Conservation (phyloP, 2,113 vertebrate species). For the Pseudopipra pipra region DNA sequence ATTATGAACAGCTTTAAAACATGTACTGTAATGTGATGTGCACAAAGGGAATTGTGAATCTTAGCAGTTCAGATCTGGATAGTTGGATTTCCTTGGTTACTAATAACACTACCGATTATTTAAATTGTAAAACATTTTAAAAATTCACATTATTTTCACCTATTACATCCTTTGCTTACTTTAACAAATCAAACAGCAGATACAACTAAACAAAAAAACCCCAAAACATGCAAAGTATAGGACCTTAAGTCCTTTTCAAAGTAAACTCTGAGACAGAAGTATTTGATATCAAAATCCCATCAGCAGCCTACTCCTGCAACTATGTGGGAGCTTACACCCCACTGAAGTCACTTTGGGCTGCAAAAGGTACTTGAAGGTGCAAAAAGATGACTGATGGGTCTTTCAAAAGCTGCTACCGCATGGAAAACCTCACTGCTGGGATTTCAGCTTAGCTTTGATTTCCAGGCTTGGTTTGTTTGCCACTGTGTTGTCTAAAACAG, state of each 20-base stretch:
- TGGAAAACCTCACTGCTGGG: neutral
- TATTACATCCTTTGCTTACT: neutral
- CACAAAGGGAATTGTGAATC: slow-evolving; percentile 1
- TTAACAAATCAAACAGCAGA: neutral
- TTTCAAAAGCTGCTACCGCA: neutral
- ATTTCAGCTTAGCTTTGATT: neutral
- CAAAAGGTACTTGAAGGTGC: neutral
- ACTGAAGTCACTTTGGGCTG: neutral
- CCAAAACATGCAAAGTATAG: neutral
- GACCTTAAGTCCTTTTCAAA: neutral
- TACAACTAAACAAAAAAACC: neutral
- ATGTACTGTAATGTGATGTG: neutral
- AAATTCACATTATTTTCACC: neutral
- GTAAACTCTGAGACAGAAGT: neutral
- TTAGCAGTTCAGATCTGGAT: neutral
- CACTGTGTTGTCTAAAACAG: neutral
- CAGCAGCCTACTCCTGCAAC: neutral
- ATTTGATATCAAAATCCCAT: neutral
- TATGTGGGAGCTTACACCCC: neutral
- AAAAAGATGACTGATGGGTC: neutral
- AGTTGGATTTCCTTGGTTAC: neutral
- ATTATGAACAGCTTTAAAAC: neutral
- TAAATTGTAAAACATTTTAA: neutral
- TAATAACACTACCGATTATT: neutral
- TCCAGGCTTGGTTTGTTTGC: neutral